Conservation (phyloP, 2,888 invertebrate species). For the Amphipoea oculea region DNA sequence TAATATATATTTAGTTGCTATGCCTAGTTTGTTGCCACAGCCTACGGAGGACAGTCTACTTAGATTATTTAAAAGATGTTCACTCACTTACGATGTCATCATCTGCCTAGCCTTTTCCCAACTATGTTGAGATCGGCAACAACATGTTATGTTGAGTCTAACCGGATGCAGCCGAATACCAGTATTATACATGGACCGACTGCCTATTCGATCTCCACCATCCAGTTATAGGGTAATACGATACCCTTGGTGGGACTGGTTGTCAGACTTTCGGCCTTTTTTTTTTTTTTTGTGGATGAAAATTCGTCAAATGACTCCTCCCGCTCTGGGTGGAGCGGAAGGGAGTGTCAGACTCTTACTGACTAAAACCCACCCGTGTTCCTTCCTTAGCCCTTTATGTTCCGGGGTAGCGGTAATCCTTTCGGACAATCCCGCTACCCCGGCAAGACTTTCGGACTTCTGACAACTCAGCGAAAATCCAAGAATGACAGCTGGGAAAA, state of each 20-base stretch:
- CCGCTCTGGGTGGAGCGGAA: too few relatives aligned
- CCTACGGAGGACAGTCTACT: neutral
- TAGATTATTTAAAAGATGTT: slow-evolving; percentile 11
- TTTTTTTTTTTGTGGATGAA: too few relatives aligned
- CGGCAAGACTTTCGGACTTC: neutral
- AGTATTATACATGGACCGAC: neutral
- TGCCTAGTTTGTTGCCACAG: neutral
- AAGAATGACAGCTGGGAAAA: neutral
- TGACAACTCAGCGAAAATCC: neutral
- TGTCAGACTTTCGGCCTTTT: neutral
- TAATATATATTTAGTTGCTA: neutral
- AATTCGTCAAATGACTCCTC: too few relatives aligned
- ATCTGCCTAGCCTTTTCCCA: too few relatives aligned
- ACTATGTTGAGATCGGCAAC: too few relatives aligned
- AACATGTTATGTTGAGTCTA: neutral
- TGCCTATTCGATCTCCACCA: neutral
- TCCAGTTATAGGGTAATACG: neutral
- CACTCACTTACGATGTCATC: neutral
- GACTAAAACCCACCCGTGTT: too few relatives aligned
- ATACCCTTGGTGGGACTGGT: neutral
- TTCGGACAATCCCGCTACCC: too few relatives aligned
- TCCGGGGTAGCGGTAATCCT: too few relatives aligned
- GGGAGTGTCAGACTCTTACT: too few relatives aligned
- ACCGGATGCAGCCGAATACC: neutral
- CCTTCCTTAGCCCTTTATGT: too few relatives aligned